phyloP scores from a whole-genome alignment of 2,113 vertebrate species.

The Hymenochirus boettgeri region DNA sequence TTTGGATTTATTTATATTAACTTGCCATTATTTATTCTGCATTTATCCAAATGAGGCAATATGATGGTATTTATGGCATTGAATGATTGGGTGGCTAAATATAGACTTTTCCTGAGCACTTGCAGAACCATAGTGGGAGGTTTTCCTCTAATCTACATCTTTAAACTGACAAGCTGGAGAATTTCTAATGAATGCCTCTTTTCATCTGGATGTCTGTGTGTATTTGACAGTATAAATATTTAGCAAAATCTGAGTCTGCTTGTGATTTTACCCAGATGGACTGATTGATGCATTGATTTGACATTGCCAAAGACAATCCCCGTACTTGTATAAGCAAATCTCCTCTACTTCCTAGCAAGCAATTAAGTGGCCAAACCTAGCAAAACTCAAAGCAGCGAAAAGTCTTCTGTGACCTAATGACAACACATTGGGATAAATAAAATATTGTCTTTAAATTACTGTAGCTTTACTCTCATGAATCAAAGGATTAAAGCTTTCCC shows the following conservation, averaged over 20 bases:
- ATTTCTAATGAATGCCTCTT: conserved; percentile 98
- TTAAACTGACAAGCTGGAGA: conserved; percentile 95
- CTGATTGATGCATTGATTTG: conserved; percentile 94
- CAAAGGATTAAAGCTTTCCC: conserved; percentile 74
- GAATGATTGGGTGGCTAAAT: conserved; percentile 92
- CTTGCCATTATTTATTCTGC: conserved; percentile 92
- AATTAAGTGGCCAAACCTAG: conserved; percentile 75
- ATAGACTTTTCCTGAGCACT: conserved; percentile 88
- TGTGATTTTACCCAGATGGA: conserved; percentile 99
- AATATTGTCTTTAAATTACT: conserved; percentile 79
- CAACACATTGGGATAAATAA: conserved; percentile 73
- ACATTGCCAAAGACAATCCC: conserved; percentile 85
- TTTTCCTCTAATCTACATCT: conserved; percentile 97
- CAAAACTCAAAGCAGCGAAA: conserved; percentile 67
- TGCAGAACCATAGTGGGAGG: conserved; percentile 90
- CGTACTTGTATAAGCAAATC: conserved; percentile 83
- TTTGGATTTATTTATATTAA: conserved; percentile 83
- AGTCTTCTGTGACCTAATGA: conserved; percentile 73
- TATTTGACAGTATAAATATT: conserved; percentile 99
- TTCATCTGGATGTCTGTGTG: conserved; percentile 97
- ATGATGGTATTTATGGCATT: conserved; percentile 93
- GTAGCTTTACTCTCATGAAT: conserved; percentile 73
- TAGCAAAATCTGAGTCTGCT: conserved; percentile 97
- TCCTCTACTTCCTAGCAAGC: conserved; percentile 75
- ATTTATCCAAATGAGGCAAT: conserved; percentile 94